Evolutionary conservation across 1,140 invertebrate genomes (phyloP), one percentile per base, ranked within the genome.

Genomic region (Halyomorpha halys): DNA sequence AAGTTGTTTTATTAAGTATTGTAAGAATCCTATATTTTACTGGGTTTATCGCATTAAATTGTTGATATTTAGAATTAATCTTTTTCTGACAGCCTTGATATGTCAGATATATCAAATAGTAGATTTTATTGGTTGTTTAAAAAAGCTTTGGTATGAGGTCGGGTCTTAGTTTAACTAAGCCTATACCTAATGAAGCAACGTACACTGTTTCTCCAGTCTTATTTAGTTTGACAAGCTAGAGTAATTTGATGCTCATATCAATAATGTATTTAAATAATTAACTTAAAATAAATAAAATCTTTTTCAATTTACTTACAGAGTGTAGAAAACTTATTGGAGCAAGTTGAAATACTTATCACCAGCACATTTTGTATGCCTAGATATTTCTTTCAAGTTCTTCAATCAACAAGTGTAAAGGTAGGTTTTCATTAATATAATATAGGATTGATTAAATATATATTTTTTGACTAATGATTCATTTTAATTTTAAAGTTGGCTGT

Each of bases 311-410:
- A 1, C 18, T 68, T 75, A n/a, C 72, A 88, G 83, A 84, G 89
- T 76, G 82, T 89, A 9, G 82, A 85, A 61, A 80, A 82, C 27
- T 74, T 91, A 21, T 78, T 84, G 65, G 79, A 82, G 47, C 83
- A 85, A 63, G 83, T 86, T 1, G 78, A 82, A 47, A 76, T 84
- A n/a, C 72, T 91, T 44, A 78, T 83, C 44, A 79, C 78, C 63
- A 81, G 84, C 18, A 83, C 84, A 23, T 73, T 90, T 11, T 82
- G 85, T 45, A 82, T 89, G 69, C 90, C 93, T 18, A 78, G 93
- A 44, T 93, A 87, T 71, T 92, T 92, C 73, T 95, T 92, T 77
- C 91, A 95, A 80, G 82, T 85, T 8, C 75, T 93, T 13, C 91
- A 94, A 74, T 83, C 83, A 1, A 94, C 91, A 9, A 81, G 79